Percentiles rank a stretch among this genome's conserved stretches.
Conservation (phyloP, 2,113 vertebrate species). For the Setophaga kirtlandii region DNA sequence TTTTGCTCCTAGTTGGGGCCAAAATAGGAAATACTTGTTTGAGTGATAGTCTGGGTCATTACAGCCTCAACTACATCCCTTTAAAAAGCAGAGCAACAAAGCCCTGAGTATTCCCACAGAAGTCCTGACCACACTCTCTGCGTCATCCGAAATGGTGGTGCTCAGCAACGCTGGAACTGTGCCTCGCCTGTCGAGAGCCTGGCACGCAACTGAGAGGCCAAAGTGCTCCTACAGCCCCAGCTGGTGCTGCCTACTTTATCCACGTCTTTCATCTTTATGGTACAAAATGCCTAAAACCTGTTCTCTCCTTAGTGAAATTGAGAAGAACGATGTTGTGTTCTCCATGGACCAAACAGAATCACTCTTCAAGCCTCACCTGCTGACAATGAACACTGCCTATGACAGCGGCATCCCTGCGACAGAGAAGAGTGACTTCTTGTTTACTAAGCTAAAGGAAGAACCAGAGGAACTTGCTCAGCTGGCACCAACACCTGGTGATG, state of each 20-base stretch:
- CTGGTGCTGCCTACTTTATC: neutral
- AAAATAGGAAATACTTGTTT: constrained; percentile 38
- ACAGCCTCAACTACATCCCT: neutral
- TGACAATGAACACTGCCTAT: constrained; percentile 81
- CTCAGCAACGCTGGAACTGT: constrained; percentile 44
- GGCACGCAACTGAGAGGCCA: neutral
- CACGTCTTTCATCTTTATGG: neutral
- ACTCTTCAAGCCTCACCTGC: constrained; percentile 85
- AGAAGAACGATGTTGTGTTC: constrained; percentile 89
- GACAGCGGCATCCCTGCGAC: constrained; percentile 44
- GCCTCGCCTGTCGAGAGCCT: constrained; percentile 1
- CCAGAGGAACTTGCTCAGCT: constrained; percentile 93
- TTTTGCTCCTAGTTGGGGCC: neutral
- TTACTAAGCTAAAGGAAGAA: constrained; percentile 93
- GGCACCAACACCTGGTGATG: constrained; percentile 91
- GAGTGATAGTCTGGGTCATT: constrained; percentile 36
- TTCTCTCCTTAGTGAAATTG: constrained; percentile 83
- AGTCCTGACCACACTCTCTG: constrained; percentile 18
- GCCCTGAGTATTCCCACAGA: constrained; percentile 24
- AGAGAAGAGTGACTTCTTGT: constrained; percentile 82
- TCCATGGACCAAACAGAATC: constrained; percentile 96
- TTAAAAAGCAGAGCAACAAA: constrained; percentile 44
- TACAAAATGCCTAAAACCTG: constrained; percentile 38
- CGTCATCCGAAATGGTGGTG: constrained; percentile 19
- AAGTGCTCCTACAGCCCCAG: neutral